Conservation (phyloP, 2,797 vertebrate species). For the Catostomus latipinnis region DNA sequence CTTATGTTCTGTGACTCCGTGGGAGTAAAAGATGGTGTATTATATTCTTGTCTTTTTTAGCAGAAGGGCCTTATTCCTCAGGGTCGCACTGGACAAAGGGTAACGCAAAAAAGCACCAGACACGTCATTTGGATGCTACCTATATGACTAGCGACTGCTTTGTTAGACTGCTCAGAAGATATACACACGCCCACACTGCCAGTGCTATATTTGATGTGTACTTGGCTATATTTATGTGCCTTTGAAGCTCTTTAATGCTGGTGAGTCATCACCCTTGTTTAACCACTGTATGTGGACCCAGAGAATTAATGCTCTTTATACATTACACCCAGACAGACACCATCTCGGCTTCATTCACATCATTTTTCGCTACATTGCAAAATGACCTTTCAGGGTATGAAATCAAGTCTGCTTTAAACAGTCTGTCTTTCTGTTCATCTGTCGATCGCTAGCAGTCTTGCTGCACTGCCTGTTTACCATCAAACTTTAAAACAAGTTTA, state of each 20-base stretch:
- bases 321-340: constrained; percentile 16
- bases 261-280: constrained; percentile 54
- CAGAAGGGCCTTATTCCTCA: constrained; percentile 51
- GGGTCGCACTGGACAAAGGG: constrained; percentile 46
- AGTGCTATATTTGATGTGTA: constrained; percentile 36
- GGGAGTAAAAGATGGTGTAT: constrained; percentile 58
- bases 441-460: too few species aligned
- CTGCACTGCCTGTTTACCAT: too few species aligned
- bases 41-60: constrained; percentile 62
- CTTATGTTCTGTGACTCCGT: constrained; percentile 26
- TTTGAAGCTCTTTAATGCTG: constrained; percentile 46
- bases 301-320: constrained; percentile 30
- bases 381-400: constrained; percentile 7
- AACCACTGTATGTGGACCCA: constrained; percentile 25
- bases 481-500: too few species aligned
- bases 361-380: background rate
- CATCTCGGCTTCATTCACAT: background rate
- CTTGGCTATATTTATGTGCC: constrained; percentile 46
- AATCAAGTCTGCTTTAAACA: background rate
- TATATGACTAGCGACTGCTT: background rate
- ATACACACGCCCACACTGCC: constrained; percentile 1
- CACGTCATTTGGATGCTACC: constrained; percentile 41
- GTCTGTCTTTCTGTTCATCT: background rate
- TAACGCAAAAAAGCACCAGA: constrained; percentile 34
- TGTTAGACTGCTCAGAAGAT: constrained; percentile 20